These are phyloP conservation scores for Autographa pulchrina DNA, from an alignment of 2,888 invertebrate species.

Conservation along the genomic window DNA sequence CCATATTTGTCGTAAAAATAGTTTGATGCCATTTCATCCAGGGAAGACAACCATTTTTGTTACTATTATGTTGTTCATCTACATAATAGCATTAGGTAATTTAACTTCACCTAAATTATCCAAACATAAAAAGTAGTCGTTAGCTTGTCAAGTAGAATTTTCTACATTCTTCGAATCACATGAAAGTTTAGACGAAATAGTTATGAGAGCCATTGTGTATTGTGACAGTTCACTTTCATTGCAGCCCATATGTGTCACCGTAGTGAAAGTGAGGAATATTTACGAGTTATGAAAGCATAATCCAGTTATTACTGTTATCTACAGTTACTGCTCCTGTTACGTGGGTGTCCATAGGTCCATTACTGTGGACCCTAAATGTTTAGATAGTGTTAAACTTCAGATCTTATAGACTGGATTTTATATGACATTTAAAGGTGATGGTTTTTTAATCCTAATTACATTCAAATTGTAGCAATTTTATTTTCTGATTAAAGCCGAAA, in stretches of 20 bases:
- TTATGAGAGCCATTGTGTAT: slow-evolving; percentile 78
- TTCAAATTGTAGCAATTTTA: no score
- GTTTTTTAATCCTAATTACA: no score
- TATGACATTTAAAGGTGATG: no score
- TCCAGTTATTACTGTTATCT: slow-evolving; percentile 36
- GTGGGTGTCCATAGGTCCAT: slow-evolving; percentile 2
- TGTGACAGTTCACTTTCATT: slow-evolving; percentile 82
- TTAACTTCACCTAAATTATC: slow-evolving; percentile 5
- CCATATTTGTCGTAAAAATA: no score
- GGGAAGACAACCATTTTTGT: not conserved
- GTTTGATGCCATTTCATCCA: no score
- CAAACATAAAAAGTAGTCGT: slow-evolving; percentile 6
- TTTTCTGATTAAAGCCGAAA: no score
- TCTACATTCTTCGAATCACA: slow-evolving; percentile 53
- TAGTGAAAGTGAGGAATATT: slow-evolving; percentile 76
- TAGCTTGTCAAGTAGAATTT: slow-evolving; percentile 10
- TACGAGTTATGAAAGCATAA: slow-evolving; percentile 60
- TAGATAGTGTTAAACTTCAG: no score
- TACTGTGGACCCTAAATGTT: not conserved
- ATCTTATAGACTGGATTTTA: no score
- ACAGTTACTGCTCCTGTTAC: slow-evolving; percentile 24
- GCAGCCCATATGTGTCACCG: slow-evolving; percentile 73
- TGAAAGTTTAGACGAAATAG: slow-evolving; percentile 65
- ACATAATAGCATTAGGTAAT: not conserved
- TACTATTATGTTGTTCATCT: not conserved